phyloP scores from a whole-genome alignment of 2,797 vertebrate species.

The Delichon dasypus region DNA sequence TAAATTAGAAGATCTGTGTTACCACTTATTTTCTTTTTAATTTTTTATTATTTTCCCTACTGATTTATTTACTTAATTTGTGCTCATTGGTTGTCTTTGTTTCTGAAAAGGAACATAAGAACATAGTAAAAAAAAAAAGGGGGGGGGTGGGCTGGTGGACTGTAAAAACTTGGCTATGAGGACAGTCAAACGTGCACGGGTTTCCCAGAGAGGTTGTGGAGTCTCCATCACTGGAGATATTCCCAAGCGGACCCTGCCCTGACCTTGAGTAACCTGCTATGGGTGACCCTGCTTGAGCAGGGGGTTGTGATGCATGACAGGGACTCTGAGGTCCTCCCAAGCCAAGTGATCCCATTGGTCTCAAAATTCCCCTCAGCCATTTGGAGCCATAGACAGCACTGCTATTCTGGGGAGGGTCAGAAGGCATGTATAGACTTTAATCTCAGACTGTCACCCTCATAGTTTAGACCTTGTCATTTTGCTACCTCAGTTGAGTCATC shows the following conservation, averaged over 20 bases:
- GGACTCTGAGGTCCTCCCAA: not conserved
- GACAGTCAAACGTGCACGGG: not conserved
- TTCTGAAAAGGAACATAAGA: not conserved
- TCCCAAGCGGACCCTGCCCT: fast-evolving
- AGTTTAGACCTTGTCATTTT: not conserved
- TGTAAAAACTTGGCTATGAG: not conserved
- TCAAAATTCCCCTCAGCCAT: fast-evolving
- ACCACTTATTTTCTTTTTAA: not conserved
- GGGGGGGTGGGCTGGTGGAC: too few relatives aligned
- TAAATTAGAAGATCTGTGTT: not conserved
- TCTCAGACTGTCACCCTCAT: not conserved
- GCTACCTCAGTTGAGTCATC: not conserved
- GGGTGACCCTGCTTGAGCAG: not conserved
- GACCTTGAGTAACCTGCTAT: not conserved
- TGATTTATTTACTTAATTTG: not conserved
- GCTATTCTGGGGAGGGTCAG: not conserved
- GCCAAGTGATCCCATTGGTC: fast-evolving
- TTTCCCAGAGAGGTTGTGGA: not conserved
- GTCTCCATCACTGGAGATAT: not conserved
- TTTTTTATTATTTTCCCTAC: too few relatives aligned
- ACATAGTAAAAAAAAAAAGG: not conserved
- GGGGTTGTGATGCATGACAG: fast-evolving
- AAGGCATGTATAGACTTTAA: not conserved
- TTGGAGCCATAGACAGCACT: not conserved
- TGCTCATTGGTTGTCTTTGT: not conserved